Base-by-base conservation (phyloP, 2,113 vertebrate species). In the Xiphias gladius region DNA sequence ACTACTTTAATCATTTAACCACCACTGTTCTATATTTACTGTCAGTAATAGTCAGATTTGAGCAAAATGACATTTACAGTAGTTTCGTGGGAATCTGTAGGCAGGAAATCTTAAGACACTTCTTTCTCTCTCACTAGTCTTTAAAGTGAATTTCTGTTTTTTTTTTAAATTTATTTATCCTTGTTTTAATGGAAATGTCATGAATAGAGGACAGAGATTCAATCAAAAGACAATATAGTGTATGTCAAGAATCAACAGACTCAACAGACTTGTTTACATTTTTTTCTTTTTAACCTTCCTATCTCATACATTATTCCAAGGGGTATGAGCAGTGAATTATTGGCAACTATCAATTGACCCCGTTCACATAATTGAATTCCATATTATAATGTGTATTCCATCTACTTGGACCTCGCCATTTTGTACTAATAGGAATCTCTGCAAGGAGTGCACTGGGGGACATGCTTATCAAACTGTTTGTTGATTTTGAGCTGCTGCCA, bases 401-500 rank as follows among this genome's bases (percentile, higher is more conserved):
- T 50, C 19, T 6, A 8, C 10, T 69, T 16, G 22, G 19, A 9
- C 41, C 19, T 46, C 10, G 17, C 3, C 12, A 11, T 50, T 39
- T 8, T 7, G 0, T 41, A 28, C 11, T 28, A 35, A 64, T 17
- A n/a, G 37, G 10, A 52, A 54, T 39, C 20, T 57, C 9, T n/a
- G 46, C n/a, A n/a, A 22, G 3, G 62, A 19, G 13, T 14, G 19
- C n/a, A 63, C 5, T 19, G 37, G 5, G 39, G 41, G n/a, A 55
- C 32, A 10, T n/a, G 19, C 35, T 69, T 64, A 63, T 79, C 66
- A 46, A 24, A 57, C 54, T 62, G 48, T 66, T 52, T 50, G 63
- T 48, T 55, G 26, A 35, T 41, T 46, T 16, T 58, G 46, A 76
- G 30, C 61, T 24, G 24, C 30, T n/a, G 20, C n/a, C 48, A 61